These are phyloP conservation scores for Clepsis dumicolana DNA, from an alignment of 2,888 invertebrate species.

Conservation along the genomic window DNA sequence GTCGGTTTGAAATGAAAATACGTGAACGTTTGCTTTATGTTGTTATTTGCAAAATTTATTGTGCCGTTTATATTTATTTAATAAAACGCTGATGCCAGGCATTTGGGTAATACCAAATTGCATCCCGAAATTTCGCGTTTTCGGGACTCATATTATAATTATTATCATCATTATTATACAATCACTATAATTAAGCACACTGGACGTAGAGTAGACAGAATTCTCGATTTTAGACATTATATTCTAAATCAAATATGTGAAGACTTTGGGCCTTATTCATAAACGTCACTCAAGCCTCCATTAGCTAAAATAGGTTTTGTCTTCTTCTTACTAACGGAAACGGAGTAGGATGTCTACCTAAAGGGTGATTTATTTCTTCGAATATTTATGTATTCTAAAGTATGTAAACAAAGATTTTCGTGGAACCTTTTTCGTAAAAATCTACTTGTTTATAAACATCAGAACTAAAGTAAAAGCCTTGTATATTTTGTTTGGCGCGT, in stretches of 20 bases:
- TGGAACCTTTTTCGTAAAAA: not conserved
- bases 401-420: not conserved
- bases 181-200: too few species aligned
- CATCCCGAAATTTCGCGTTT: not conserved
- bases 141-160: not conserved
- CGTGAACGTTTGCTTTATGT: slow-evolving; percentile 8
- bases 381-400: too few species aligned
- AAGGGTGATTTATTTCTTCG: too few species aligned
- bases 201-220: too few species aligned
- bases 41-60: not conserved
- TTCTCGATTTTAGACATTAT: too few species aligned
- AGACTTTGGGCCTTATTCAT: too few species aligned
- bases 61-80: not conserved
- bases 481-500: slow-evolving; percentile 6
- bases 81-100: not conserved
- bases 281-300: too few species aligned
- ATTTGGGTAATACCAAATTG: not conserved
- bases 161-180: too few species aligned
- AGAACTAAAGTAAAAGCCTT: slow-evolving; percentile 1
- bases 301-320: too few species aligned
- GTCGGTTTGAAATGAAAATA: slow-evolving; percentile 8
- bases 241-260: too few species aligned
- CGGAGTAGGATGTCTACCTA: too few species aligned
- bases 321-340: too few species aligned
- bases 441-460: slow-evolving; percentile 8